phyloP scores from a whole-genome alignment of 1,140 invertebrate species.

The Hirudo medicinalis region DNA sequence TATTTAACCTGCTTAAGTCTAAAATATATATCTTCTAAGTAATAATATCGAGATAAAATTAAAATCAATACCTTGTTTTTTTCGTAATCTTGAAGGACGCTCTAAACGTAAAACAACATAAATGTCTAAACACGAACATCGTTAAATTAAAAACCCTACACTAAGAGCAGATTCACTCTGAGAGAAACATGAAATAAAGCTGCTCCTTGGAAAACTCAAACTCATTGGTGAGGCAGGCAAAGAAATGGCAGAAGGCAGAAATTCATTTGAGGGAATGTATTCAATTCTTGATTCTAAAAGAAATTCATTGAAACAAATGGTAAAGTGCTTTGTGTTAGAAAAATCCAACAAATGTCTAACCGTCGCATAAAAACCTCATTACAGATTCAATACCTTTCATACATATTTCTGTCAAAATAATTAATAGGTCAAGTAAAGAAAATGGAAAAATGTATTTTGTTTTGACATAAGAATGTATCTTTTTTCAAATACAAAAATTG shows the following conservation, averaged over 20 bases:
- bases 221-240: slow-evolving; percentile 6
- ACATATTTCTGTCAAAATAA: slow-evolving; percentile 41
- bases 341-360: slow-evolving; percentile 23
- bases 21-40: too few species aligned
- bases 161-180: slow-evolving; percentile 5
- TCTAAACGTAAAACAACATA: neutral
- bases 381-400: slow-evolving; percentile 50
- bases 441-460: too few species aligned
- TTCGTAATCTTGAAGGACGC: neutral
- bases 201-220: neutral
- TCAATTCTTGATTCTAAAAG: neutral
- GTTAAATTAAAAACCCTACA: neutral
- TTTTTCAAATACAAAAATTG: too few species aligned
- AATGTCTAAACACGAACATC: neutral
- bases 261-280: neutral
- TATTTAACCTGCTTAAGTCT: too few species aligned
- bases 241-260: slow-evolving; percentile 9
- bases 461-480: too few species aligned
- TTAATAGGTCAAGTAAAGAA: slow-evolving; percentile 8
- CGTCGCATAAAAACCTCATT: slow-evolving; percentile 50
- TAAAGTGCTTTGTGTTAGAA: too few species aligned
- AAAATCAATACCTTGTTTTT: neutral
- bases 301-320: neutral
- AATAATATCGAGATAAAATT: neutral
- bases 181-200: slow-evolving; percentile 5